Base-by-base conservation (phyloP, 2,888 invertebrate genomes). In the Sarcophaga carnaria region DNA sequence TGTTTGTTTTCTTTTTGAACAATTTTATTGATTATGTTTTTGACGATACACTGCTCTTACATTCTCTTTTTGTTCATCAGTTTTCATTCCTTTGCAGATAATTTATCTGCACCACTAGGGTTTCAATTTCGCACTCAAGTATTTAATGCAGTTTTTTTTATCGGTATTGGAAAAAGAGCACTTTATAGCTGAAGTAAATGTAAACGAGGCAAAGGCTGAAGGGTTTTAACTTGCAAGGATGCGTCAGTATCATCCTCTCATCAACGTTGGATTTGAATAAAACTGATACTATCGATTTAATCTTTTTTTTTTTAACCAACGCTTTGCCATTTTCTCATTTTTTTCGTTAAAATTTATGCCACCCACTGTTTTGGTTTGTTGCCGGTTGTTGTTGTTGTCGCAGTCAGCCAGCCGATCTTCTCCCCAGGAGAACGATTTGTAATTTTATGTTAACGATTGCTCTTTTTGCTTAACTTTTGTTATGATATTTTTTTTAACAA, bases 361-460 rank as follows among this genome's bases (percentile, higher is more conserved):
- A 82, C 81, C 84, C 84, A 82, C 75, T 75, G 87, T 75, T 78
- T 76, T 47, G 64, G 70, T 70, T 75, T 67, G 14, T 54, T 69
- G 69, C 62, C 63, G 78, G 25, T n/a, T n/a, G 59, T 27, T n/a
- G 60, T 60, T 20, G n/a, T 62, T 62, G 10, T 62, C 60, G 1
- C 67, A 20, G 14, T 20, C 59, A 45, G 22, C 54, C n/a, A 67
- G 62, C 8, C 62, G 17, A 49, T 20, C 69, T 87, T 88, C 90
- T 90, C 89, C 89, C 91, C 92, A 89, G 90, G 91, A 89, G 92
- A 89, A 91, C 92, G 91, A 92, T 92, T 92, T 92, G 92, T 92
- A 92, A 90, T 88, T 89, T 89, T 89, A 77, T 89, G 89, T 88
- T 89, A 88, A 88, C 88, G 89, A 89, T 89, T 92, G 92, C 91